Conservation (phyloP, 64 coral and sea anemone genomes). For the Pocillopora verrucosa region DNA sequence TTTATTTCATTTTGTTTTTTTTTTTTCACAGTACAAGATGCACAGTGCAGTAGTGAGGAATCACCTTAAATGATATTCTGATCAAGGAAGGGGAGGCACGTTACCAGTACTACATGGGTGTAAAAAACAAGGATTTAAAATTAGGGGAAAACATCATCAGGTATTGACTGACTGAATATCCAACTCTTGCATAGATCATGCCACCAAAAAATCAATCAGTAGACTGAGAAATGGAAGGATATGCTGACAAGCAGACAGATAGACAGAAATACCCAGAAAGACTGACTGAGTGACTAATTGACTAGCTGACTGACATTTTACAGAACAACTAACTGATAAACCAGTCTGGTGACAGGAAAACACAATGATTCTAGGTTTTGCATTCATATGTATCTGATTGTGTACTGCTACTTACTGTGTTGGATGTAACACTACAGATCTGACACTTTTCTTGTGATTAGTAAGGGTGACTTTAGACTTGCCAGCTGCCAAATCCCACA, state of each 20-base stretch:
- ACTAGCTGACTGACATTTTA: too few relatives aligned
- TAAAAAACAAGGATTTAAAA: neutral
- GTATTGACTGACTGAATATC: neutral
- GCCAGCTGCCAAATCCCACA: slow-evolving; percentile 97
- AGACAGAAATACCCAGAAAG: neutral
- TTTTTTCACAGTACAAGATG: too few relatives aligned
- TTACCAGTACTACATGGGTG: too few relatives aligned
- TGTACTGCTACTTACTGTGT: slow-evolving; percentile 68
- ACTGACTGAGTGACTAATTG: neutral
- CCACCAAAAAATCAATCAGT: too few relatives aligned
- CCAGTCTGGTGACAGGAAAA: neutral
- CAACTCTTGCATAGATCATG: neutral
- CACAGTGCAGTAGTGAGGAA: too few relatives aligned
- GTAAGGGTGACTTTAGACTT: slow-evolving; percentile 89
- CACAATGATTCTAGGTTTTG: too few relatives aligned
- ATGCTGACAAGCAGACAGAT: neutral
- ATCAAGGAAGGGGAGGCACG: too few relatives aligned
- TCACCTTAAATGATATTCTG: too few relatives aligned
- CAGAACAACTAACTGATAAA: too few relatives aligned
- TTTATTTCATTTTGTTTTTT: too few relatives aligned
- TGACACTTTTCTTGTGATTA: slow-evolving; percentile 98
- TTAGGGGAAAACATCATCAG: neutral
- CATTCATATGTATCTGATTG: neutral
- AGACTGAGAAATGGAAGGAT: too few relatives aligned
- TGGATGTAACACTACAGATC: slow-evolving; percentile 83